These are phyloP conservation scores for Aphaenogaster ashmeadi DNA, from an alignment of 1,140 invertebrate genomes.

Conservation along the genomic window DNA sequence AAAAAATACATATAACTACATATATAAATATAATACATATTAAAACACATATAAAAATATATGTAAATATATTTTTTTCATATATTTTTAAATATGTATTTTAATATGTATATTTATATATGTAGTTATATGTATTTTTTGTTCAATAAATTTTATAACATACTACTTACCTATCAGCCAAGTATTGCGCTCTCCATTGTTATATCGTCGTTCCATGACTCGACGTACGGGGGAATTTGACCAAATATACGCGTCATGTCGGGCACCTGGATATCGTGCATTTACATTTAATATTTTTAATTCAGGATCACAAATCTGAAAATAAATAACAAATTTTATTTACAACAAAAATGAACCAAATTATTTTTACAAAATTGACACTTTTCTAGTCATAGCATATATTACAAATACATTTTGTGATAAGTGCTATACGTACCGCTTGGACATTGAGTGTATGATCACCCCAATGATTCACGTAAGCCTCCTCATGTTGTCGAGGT, in stretches of 20 bases:
- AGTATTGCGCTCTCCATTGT: constrained; percentile 24
- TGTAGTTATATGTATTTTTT: background rate
- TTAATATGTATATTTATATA: too few relatives aligned
- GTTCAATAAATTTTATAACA: background rate
- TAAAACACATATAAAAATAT: background rate
- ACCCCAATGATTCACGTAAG: background rate
- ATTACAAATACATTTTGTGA: background rate
- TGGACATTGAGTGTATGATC: background rate
- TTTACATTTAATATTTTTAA: constrained; percentile 6
- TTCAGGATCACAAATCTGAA: constrained; percentile 7
- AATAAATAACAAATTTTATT: background rate
- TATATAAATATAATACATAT: background rate
- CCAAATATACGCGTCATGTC: constrained; percentile 19
- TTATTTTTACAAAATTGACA: background rate
- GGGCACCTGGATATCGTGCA: constrained; percentile 11
- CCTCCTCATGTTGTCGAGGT: background rate
- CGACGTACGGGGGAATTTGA: constrained; percentile 1
- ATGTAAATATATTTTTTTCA: background rate
- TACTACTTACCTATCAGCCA: constrained; percentile 11
- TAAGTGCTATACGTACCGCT: background rate
- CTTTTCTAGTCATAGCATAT: background rate
- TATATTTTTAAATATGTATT: too few relatives aligned
- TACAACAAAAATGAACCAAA: background rate
- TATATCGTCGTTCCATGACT: background rate
- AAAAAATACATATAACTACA: background rate